Evolutionary conservation across 2,888 invertebrate genomes (phyloP).

Genomic region (Acanthosepion lycidas): DNA sequence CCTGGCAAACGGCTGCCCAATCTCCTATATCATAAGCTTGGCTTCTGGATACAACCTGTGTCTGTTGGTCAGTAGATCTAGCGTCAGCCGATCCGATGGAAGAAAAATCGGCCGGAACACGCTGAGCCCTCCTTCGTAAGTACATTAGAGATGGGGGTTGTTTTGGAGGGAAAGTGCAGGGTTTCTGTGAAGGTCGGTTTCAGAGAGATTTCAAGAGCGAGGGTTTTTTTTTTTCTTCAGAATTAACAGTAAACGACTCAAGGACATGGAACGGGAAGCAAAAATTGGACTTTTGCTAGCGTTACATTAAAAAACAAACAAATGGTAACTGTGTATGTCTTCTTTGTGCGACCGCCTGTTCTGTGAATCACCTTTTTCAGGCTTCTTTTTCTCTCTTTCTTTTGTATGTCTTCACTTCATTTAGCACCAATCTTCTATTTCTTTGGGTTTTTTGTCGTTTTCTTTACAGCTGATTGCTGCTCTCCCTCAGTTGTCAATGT

Average conservation of each 20-base stretch:
- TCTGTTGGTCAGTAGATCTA: background rate
- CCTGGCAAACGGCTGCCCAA: background rate
- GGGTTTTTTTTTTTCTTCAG: background rate
- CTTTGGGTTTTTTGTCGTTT: background rate
- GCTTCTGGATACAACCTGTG: background rate
- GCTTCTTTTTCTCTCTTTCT: background rate
- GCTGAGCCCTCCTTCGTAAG: background rate
- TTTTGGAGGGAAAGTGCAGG: background rate
- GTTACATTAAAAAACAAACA: background rate
- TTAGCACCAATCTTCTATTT: background rate
- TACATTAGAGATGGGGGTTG: background rate
- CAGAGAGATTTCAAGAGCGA: too few species aligned
- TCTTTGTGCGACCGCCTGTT: background rate
- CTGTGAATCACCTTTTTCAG: conserved; percentile 18
- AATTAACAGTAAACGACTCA: background rate
- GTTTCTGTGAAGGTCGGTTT: background rate
- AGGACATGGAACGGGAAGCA: background rate
- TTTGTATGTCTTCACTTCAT: background rate
- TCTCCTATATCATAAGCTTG: background rate
- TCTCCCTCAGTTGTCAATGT: too few species aligned
- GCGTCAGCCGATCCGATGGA: background rate
- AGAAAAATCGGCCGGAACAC: background rate
- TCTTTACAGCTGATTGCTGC: background rate
- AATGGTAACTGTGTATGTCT: background rate
- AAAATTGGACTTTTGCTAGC: background rate